Conservation (phyloP, 2,797 vertebrate genomes). For the Chrosomus eos region DNA sequence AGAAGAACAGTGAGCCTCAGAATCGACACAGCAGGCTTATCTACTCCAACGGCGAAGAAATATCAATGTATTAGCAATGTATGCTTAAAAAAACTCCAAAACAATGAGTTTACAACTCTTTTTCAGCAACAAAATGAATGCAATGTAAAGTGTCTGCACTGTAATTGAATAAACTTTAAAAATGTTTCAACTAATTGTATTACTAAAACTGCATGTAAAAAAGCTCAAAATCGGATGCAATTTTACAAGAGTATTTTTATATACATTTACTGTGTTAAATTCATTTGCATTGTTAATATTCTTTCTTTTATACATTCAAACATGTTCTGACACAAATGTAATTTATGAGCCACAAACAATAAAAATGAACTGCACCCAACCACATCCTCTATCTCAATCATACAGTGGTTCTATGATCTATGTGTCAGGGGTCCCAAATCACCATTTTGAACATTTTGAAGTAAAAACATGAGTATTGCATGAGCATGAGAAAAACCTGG, state of each 20-base stretch:
- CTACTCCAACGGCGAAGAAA: slow-evolving; percentile 73
- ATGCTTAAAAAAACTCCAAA: background rate
- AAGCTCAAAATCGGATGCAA: background rate
- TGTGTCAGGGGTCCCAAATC: no score
- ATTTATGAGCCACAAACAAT: background rate
- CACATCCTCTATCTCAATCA: background rate
- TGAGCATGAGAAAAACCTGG: background rate
- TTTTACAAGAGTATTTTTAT: background rate
- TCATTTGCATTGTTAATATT: background rate
- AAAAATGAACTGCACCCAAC: background rate
- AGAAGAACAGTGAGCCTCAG: background rate
- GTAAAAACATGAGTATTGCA: background rate
- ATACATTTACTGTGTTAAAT: background rate
- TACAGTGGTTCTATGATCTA: background rate
- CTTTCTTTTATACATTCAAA: background rate
- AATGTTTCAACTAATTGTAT: background rate
- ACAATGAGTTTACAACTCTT: background rate
- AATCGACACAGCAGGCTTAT: slow-evolving; percentile 61
- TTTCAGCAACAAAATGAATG: background rate
- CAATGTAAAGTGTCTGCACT: background rate
- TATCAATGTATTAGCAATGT: slow-evolving; percentile 59
- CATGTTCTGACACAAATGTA: background rate
- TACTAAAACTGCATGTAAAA: background rate
- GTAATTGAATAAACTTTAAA: background rate
- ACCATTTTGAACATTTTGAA: no score